Percentiles rank a stretch among this genome's conserved stretches.
These are phyloP conservation scores for Neotragus moschatus DNA, from an alignment of 2,113 vertebrate species.

Conservation along the genomic window DNA sequence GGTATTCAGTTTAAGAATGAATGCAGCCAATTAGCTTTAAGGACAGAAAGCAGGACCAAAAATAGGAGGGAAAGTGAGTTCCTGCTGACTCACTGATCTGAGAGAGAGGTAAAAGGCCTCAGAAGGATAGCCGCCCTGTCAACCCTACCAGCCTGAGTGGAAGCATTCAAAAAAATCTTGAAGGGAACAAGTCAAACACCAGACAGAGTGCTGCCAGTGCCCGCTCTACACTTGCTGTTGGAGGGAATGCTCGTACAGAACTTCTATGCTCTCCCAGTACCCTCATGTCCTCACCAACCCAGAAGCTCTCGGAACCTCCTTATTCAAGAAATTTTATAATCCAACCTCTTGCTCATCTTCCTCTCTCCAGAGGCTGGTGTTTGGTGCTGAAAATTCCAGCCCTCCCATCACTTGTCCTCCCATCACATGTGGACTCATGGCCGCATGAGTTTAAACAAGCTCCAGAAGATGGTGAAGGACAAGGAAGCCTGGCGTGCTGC, in stretches of 20 bases:
- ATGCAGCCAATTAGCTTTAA: background rate
- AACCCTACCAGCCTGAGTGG: background rate
- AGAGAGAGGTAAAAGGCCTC: background rate
- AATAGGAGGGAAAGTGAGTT: background rate
- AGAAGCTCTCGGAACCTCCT: background rate
- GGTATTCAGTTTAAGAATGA: background rate
- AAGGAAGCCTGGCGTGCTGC: background rate
- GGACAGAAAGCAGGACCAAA: background rate
- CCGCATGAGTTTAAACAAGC: background rate
- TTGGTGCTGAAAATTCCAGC: background rate
- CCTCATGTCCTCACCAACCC: background rate
- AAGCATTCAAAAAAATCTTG: background rate
- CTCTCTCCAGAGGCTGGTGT: background rate
- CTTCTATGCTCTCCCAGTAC: background rate
- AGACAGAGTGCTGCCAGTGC: background rate
- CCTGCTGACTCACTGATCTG: background rate
- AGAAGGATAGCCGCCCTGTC: background rate
- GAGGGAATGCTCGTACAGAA: rapidly evolving
- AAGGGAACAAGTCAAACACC: background rate
- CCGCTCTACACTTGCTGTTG: background rate
- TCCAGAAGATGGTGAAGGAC: background rate
- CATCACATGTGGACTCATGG: background rate
- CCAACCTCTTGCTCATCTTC: background rate
- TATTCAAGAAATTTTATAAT: background rate
- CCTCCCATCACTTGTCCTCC: background rate